phyloP scores from a whole-genome alignment of 2,113 vertebrate genomes.

The Addax nasomaculatus region DNA sequence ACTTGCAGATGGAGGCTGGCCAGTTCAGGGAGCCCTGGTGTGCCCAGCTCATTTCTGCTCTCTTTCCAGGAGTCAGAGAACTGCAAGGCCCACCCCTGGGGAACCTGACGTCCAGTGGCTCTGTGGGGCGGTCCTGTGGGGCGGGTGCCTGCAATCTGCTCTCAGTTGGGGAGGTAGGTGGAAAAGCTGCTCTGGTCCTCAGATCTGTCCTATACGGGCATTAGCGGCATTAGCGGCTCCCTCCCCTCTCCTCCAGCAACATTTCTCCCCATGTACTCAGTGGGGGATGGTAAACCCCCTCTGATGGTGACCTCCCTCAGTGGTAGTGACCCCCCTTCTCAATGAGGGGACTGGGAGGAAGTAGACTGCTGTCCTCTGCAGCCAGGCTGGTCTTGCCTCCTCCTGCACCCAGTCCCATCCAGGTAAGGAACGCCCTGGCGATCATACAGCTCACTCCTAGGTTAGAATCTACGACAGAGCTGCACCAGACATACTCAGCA shows the following conservation, averaged over 20 bases:
- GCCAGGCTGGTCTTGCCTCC: not conserved
- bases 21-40: not conserved
- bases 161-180: too few relatives aligned
- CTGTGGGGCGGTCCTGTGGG: not conserved
- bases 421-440: accelerated
- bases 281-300: not conserved
- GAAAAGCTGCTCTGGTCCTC: not conserved
- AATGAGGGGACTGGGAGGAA: not conserved
- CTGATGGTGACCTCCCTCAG: not conserved
- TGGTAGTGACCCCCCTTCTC: accelerated
- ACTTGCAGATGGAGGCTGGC: not conserved
- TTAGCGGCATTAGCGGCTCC: not conserved
- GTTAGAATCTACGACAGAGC: not conserved
- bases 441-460: not conserved
- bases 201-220: not conserved
- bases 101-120: too few relatives aligned
- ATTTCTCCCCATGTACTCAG: not conserved
- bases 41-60: not conserved
- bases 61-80: not conserved
- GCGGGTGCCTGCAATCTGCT: not conserved
- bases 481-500: not conserved
- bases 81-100: too few relatives aligned
- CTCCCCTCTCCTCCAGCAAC: not conserved
- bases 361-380: not conserved
- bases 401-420: not conserved